Conservation (phyloP, 2,888 invertebrate species). For the Megastigmus dorsalis region DNA sequence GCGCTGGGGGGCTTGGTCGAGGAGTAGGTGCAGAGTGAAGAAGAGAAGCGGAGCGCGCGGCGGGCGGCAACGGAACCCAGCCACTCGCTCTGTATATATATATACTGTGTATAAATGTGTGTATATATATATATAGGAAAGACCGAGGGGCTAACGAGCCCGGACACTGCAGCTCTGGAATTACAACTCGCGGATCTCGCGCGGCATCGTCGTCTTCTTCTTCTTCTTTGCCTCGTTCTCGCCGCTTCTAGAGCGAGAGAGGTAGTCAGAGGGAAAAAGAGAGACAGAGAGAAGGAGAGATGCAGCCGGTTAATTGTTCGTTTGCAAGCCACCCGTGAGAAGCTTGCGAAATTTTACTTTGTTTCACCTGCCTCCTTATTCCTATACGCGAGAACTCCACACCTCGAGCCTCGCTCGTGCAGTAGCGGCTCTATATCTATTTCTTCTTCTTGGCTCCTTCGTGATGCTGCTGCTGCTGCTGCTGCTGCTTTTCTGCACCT, state of each 20-base stretch:
- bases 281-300: not conserved
- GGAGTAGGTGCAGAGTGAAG: too few species aligned
- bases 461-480: not conserved
- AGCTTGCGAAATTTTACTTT: constrained; percentile 44
- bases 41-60: too few species aligned
- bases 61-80: too few species aligned
- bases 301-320: constrained; percentile 48
- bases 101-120: not conserved
- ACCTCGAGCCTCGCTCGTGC: not conserved
- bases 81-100: too few species aligned
- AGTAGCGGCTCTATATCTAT: not conserved
- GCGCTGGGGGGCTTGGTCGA: too few species aligned
- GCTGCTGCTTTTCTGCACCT: not conserved
- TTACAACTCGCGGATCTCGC: constrained; percentile 42
- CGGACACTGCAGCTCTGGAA: constrained; percentile 47
- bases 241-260: too few species aligned
- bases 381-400: not conserved
- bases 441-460: not conserved
- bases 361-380: constrained; percentile 16
- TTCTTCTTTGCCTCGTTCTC: constrained; percentile 10
- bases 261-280: not conserved
- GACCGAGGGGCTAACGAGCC: constrained; percentile 41
- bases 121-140: not conserved
- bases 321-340: constrained; percentile 48
- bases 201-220: constrained; percentile 12